Evolutionary conservation across 2,113 vertebrate genomes (phyloP).

Genomic region (Perca flavescens): DNA sequence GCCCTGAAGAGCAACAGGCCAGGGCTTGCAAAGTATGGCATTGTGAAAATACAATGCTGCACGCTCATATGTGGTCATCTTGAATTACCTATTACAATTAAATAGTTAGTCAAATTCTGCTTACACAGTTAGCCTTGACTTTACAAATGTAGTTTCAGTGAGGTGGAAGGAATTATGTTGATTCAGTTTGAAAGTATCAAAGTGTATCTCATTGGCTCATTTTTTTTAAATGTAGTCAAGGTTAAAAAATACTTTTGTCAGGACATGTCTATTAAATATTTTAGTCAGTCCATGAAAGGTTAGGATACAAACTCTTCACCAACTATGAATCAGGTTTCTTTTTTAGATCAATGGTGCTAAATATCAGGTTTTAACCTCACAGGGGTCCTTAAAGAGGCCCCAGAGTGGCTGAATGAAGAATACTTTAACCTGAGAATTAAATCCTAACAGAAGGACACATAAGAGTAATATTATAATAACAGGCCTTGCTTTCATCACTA

Average conservation of each 20-base stretch:
- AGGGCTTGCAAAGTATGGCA: neutral
- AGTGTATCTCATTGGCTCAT: neutral
- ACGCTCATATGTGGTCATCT: neutral
- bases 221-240: neutral
- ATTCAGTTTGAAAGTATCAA: neutral
- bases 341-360: neutral
- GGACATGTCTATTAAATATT: constrained; percentile 2
- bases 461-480: neutral
- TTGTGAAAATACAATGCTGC: neutral
- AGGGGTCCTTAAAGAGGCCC: constrained; percentile 7
- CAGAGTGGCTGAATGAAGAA: constrained; percentile 34
- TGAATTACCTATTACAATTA: neutral
- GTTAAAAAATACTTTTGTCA: neutral
- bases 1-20: neutral
- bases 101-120: neutral
- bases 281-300: neutral
- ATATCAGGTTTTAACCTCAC: constrained; percentile 27
- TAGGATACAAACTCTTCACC: constrained; percentile 14
- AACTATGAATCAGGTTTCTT: constrained; percentile 14
- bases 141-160: neutral
- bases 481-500: neutral
- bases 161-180: neutral
- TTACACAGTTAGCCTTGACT: neutral
- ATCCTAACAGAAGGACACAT: constrained; percentile 5
- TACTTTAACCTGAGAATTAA: constrained; percentile 38